Base-by-base conservation (phyloP, 2,888 invertebrate genomes). In the Ernsta delagoae region DNA sequence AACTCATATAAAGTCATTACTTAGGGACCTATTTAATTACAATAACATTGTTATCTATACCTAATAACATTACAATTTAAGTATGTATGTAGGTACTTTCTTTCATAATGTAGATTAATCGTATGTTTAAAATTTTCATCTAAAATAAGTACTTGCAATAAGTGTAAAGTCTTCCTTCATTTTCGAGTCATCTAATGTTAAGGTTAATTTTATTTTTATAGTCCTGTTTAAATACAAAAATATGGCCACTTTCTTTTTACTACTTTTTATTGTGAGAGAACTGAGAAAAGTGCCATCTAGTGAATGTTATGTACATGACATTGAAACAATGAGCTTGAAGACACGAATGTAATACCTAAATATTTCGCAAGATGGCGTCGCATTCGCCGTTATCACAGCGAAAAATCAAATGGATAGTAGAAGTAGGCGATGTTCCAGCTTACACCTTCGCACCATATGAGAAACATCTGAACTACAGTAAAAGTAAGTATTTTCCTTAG, bases 401-500 rank as follows among this genome's bases (percentile, higher is more conserved):
- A 67, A 92, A 86, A 77, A 84, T 94, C 74, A 94, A 91, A 72
- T 94, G 94, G 94, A 85, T 94, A 56, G 93, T 94, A 69, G 87
- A 94, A 72, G 80, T 94, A 61, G 90, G 93, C 31, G 93, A 90
- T 59, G 83, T 89, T 54, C 90, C 94, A 34, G 82, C 85, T 7
- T 81, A 86, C 71, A 81, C 82, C 5, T 78, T 80, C 57, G 90
- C 87, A 34, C 91, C 92, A 0, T 92, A 94, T 66, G 94, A 94
- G 78, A 84, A 87, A 53, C 94, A 94, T 79, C 87, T 94, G 50
- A 87, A 85, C 71, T 82, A 86, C 67, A 94, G 89, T 69, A 94
- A 94, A 87, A 92, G 94, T 94, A 84, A 90, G 91, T 89, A 72
- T n/a, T 24, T 12, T 48, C 16, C 16, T 16, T 16, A 16, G 16